Base-by-base conservation (phyloP, 2,113 vertebrate genomes). In the Trematocara macrostoma region DNA sequence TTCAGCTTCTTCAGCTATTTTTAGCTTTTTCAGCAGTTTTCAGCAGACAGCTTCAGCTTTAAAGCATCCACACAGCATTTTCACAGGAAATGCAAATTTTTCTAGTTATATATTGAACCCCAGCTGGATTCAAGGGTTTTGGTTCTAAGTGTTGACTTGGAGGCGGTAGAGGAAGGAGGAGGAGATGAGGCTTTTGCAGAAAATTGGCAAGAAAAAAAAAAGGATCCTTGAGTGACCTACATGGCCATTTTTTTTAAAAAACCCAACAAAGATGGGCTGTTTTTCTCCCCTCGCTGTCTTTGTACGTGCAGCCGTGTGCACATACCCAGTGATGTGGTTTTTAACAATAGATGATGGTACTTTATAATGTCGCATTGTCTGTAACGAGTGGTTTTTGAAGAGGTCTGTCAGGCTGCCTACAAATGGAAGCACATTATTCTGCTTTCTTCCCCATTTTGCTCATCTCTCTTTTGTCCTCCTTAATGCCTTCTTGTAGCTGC, bases 351-450 rank as follows among this genome's bases (percentile, higher is more conserved):
- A 82, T 87, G 64, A 86, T 87, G 40, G 47, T 23, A n/a, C 38
- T 78, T 78, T 55, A 81, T 90, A 78, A 88, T 90, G 82, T 88
- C 89, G 76, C 78, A 69, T 74, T 87, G 56, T 85, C 45, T 79
- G 35, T 26, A 51, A 42, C 81, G 78, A 87, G 83, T 59, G 56
- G 51, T 78, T 74, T 89, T 87, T 80, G 52, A 11, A 59, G 74
- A 79, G 52, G 15, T 88, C 84, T 83, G 82, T 83, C 42, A 34
- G 7, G 51, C 45, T 74, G 34, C 11, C 61, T 52, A 45, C 74
- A 86, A 83, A 71, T 67, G 15, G 10, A 61, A 67, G 74, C 8
- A 3, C 42, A 18, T 38, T 40, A 7, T 49, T 83, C 35, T 4
- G 2, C 18, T 47, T 45, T 29, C 10, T 40, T 49, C 4, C 42